Percentiles rank a stretch among this genome's conserved stretches.
Evolutionary conservation across 2,888 invertebrate species (phyloP).

Genomic region (Sinohyriopsis cumingii): DNA sequence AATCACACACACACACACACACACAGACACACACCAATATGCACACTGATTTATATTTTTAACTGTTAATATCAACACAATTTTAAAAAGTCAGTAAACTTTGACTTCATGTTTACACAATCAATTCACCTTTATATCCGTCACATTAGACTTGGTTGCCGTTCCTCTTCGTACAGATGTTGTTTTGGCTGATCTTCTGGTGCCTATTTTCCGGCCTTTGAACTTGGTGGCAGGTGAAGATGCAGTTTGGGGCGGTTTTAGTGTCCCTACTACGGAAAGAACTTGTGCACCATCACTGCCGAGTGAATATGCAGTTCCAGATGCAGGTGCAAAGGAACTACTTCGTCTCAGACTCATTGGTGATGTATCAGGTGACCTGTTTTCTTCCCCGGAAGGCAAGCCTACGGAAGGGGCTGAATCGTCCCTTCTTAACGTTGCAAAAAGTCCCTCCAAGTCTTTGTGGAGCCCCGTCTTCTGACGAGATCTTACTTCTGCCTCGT

Average conservation of each 20-base stretch:
- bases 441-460: conserved; percentile 53
- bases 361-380: not conserved
- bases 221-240: too few relatives aligned
- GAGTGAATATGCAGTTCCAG: not conserved
- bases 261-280: not conserved
- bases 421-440: conserved; percentile 45
- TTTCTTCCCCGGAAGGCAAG: not conserved
- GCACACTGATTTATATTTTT: not conserved
- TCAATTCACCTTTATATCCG: too few relatives aligned
- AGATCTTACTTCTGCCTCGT: conserved; percentile 51
- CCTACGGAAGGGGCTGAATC: conserved; percentile 28
- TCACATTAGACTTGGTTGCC: too few relatives aligned
- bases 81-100: too few relatives aligned
- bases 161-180: too few relatives aligned
- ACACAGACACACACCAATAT: too few relatives aligned
- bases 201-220: too few relatives aligned
- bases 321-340: not conserved
- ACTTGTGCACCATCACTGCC: not conserved
- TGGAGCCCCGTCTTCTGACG: conserved; percentile 28
- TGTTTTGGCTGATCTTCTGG: too few relatives aligned
- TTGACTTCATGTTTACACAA: too few relatives aligned
- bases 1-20: too few relatives aligned
- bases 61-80: too few relatives aligned
- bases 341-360: not conserved
- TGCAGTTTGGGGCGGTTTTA: not conserved